Conservation (phyloP, 2,797 vertebrate genomes). For the Erithacus rubecula region DNA sequence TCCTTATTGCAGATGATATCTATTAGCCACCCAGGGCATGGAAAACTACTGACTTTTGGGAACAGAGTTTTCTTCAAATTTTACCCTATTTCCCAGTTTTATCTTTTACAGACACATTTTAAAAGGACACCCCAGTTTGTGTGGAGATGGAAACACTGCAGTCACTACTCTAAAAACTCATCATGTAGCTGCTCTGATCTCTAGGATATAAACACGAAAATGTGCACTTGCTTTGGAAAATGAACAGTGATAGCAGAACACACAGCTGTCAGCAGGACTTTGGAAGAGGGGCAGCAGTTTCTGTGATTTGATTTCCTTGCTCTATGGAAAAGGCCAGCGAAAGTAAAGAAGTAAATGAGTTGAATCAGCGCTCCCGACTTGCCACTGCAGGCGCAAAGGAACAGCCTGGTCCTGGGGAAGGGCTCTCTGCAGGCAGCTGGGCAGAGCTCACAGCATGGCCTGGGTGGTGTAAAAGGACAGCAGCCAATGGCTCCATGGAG, state of each 20-base stretch:
- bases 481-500: neutral
- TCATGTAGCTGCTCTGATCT: neutral
- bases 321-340: neutral
- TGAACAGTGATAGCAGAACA: neutral
- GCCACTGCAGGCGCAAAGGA: neutral
- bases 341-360: conserved; percentile 14
- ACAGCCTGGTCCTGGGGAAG: neutral
- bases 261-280: neutral
- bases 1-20: neutral
- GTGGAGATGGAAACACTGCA: neutral
- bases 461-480: neutral
- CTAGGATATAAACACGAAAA: neutral
- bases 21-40: neutral
- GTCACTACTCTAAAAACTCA: neutral
- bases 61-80: neutral
- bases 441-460: conserved; percentile 44
- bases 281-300: neutral
- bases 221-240: neutral
- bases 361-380: neutral
- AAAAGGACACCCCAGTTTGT: neutral
- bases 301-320: conserved; percentile 7
- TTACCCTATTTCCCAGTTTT: neutral
- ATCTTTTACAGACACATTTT: neutral
- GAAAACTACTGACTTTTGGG: neutral
- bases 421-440: conserved; percentile 26